Base-by-base conservation (phyloP, 2,888 invertebrate species). In the Scaptodrosophila latifasciaeformis region DNA sequence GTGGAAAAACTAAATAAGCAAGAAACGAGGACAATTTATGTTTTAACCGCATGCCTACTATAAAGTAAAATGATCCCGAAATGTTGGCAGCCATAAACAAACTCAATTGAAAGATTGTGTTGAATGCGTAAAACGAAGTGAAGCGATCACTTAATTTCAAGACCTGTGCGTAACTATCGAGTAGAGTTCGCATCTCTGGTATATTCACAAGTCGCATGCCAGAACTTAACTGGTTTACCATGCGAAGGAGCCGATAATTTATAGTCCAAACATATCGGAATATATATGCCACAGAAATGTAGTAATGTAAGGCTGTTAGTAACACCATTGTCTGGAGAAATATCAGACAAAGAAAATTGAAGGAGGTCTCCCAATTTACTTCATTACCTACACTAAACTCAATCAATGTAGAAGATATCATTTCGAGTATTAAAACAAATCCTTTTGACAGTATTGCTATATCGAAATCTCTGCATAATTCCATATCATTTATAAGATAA, bases 221-320 rank as follows among this genome's bases (percentile, higher is more conserved):
- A 12, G 5, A 1, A 24, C 9, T 29, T 17, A 53, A 24, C 7
- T 43, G 24, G 17, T 35, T 50, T 2, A 15, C 54, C 31, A 61
- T 5, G 6, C 6, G 13, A 0, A 60, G 44, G 1, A 60, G 44
- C 7, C 61, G 49, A 2, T 39, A 13, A 30, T 60, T 60, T 9
- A 61, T 50, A 1, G 15, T 17, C 61, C 61, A 60, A 15, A 50
- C 21, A 40, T 30, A 50, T 1, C 60, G 54, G 39, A 54, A 60
- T 18, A 60, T 45, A 18, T 49, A 39, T 1, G 46, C 44, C 13
- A 47, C 34, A 1, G 30, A 40, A 7, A 59, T 18, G 35, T 59
- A 48, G 17, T 42, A 59, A 2, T 59, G 59, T 2, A 59, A 27
- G 29, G 53, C 35, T 9, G 53, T 21, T 5, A 51, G 21, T 7